Conservation (phyloP, 23 tunicate genomes). For the Oikopleura vanhoeffeni region DNA sequence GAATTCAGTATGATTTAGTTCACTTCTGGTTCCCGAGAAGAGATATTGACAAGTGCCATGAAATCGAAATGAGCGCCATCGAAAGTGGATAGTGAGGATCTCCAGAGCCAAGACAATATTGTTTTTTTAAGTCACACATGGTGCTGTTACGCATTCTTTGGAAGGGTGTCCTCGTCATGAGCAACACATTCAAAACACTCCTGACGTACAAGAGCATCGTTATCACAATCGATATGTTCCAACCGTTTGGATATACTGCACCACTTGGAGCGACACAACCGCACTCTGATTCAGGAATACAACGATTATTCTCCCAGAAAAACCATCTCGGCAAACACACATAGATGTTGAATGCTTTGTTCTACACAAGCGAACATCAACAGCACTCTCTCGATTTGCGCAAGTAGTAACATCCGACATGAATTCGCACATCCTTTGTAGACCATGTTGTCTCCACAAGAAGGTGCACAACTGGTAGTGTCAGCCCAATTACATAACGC, state of each 20-base stretch:
- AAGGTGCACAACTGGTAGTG: constrained; percentile 4
- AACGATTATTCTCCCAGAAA: background rate
- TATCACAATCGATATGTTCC: background rate
- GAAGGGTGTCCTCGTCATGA: too few species aligned
- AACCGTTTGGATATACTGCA: background rate
- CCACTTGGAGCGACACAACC: background rate
- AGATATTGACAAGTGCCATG: constrained; percentile 23
- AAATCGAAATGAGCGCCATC: constrained; percentile 18
- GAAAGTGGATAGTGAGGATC: constrained; percentile 28
- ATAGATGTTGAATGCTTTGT: background rate
- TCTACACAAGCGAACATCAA: too few species aligned
- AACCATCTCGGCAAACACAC: background rate
- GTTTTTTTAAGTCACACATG: background rate
- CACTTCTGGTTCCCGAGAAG: background rate
- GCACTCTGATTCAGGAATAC: background rate
- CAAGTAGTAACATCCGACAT: constrained; percentile 17
- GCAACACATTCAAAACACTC: too few species aligned
- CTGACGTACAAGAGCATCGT: too few species aligned
- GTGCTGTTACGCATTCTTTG: too few species aligned
- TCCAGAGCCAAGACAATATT: background rate
- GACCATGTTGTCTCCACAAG: constrained; percentile 17
- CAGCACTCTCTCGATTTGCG: background rate
- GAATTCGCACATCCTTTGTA: constrained; percentile 25
- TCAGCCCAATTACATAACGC: constrained; percentile 20
- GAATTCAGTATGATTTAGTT: background rate